Evolutionary conservation across 2,113 vertebrate genomes (phyloP).

Genomic region (Hypocryptadius cinnamomeus): DNA sequence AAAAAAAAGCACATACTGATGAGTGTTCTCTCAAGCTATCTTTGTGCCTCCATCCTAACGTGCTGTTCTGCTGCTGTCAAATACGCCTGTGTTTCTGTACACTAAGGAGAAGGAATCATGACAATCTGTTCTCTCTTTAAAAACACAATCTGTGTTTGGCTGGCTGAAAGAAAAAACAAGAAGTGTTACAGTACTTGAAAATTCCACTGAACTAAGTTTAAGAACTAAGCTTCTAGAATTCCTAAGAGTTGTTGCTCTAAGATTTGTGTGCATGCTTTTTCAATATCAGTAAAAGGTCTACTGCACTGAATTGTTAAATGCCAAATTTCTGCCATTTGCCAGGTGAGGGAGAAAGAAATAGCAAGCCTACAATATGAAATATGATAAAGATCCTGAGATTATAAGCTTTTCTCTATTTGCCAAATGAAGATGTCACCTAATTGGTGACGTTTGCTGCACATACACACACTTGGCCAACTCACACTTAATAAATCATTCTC

Average conservation of each 20-base stretch:
- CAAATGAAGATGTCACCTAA: background rate
- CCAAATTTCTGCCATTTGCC: background rate
- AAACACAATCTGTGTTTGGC: slow-evolving; percentile 72
- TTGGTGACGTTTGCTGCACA: background rate
- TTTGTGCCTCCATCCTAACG: background rate
- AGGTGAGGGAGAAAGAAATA: background rate
- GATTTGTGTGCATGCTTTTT: background rate
- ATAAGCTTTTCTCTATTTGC: background rate
- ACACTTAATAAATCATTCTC: background rate
- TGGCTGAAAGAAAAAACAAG: slow-evolving; percentile 41
- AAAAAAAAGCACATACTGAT: background rate
- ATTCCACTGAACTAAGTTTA: slow-evolving; percentile 32
- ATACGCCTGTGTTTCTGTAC: slow-evolving; percentile 49
- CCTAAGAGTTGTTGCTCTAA: background rate
- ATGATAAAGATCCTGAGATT: background rate
- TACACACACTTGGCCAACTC: background rate
- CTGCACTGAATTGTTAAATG: background rate
- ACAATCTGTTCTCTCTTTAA: slow-evolving; percentile 62
- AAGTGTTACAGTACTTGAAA: slow-evolving; percentile 53
- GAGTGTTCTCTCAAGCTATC: background rate
- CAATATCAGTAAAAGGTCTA: background rate
- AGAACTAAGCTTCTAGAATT: background rate
- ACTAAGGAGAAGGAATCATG: slow-evolving; percentile 24
- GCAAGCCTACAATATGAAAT: background rate
- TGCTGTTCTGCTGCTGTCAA: slow-evolving; percentile 27